These are phyloP conservation scores for Coendou prehensilis DNA, from an alignment of 2,797 vertebrate species.

Conservation along the genomic window DNA sequence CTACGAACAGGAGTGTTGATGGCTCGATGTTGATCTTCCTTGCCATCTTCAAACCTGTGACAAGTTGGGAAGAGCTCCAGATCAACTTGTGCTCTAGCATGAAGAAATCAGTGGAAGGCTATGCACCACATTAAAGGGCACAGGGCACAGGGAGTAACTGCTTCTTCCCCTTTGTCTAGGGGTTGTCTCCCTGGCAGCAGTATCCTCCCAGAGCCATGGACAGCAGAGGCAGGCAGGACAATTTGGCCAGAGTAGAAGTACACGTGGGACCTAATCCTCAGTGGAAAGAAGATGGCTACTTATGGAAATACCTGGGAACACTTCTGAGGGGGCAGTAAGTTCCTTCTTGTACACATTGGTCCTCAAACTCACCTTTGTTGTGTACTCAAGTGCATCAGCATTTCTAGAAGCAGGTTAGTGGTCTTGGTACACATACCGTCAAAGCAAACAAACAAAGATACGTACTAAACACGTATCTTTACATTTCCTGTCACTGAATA, in stretches of 20 bases:
- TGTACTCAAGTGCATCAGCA: not conserved
- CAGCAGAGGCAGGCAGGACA: not conserved
- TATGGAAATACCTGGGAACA: not conserved
- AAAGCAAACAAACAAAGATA: not conserved
- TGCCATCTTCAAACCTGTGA: not conserved
- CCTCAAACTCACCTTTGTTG: not conserved
- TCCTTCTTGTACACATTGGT: not conserved
- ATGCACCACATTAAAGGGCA: not conserved
- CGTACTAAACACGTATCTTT: not conserved
- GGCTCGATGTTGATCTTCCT: not conserved
- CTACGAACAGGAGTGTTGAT: no score
- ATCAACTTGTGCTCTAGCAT: not conserved
- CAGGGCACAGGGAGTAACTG: no score
- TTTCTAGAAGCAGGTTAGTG: not conserved
- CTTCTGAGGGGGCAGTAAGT: not conserved
- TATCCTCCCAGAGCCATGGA: no score
- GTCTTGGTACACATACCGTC: not conserved
- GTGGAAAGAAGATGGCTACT: not conserved
- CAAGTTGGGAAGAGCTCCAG: not conserved
- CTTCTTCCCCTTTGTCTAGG: fast-evolving
- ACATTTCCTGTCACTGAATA: not conserved
- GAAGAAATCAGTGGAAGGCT: not conserved
- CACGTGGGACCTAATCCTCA: not conserved
- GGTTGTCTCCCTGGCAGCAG: fast-evolving
- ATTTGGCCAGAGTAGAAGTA: not conserved